phyloP scores from a whole-genome alignment of 1,140 invertebrate species.

The Bombus waltoni region DNA sequence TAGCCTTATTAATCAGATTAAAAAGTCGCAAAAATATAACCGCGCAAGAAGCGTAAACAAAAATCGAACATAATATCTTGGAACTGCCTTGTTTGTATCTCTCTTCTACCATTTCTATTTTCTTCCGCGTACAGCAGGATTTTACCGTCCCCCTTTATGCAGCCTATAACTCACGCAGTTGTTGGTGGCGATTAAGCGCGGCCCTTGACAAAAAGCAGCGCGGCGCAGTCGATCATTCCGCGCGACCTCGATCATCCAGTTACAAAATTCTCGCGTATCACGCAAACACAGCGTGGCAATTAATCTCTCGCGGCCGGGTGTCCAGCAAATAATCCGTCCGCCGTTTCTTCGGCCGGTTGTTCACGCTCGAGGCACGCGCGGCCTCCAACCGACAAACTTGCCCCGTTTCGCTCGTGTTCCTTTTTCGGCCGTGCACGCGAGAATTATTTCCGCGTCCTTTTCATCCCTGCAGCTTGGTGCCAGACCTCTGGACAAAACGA shows the following conservation, averaged over 20 bases:
- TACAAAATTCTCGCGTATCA: conserved; percentile 49
- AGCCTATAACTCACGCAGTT: conserved; percentile 33
- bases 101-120: background rate
- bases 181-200: conserved; percentile 33
- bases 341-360: conserved; percentile 42
- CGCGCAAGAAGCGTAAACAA: background rate
- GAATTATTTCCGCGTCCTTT: conserved; percentile 47
- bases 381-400: conserved; percentile 20
- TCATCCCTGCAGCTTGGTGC: background rate
- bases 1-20: background rate
- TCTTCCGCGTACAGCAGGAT: background rate
- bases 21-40: background rate
- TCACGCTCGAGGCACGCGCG: conserved; percentile 26
- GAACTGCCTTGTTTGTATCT: background rate
- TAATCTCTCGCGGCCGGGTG: conserved; percentile 36
- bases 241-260: conserved; percentile 48
- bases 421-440: conserved; percentile 30
- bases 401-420: conserved; percentile 5
- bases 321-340: conserved; percentile 47
- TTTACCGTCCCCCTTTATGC: background rate
- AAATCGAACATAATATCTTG: conserved; percentile 6
- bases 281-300: conserved; percentile 44
- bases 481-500: conserved; percentile 2
- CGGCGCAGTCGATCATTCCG: conserved; percentile 31
- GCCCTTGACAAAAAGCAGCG: conserved; percentile 29